Base-by-base conservation (phyloP, 1,140 invertebrate species). In the Cardiocondyla obscurior region DNA sequence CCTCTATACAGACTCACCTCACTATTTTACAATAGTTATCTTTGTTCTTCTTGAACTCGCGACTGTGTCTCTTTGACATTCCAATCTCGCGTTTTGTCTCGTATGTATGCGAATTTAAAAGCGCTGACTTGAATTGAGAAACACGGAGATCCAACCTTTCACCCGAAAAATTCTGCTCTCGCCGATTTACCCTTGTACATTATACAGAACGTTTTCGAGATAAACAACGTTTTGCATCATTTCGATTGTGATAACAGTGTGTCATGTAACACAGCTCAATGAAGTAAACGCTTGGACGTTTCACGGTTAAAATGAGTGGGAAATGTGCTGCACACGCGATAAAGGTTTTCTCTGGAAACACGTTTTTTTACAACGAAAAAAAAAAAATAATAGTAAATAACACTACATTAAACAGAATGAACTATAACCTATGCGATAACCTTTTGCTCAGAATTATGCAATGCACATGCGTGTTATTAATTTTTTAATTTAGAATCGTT, bases 101-200 rank as follows among this genome's bases (percentile, higher is more conserved):
- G 16, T n/a, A 44, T 12, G 30, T 36, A 7, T 46, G 49, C 58
- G 4, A 62, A 79, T 79, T 69, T 46, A 53, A 79, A 77, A 77
- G 74, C 74, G 22, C 60, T 53, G 60, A 67, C 46, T 77, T 39
- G 58, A 77, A 67, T 67, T 22, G 74, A 28, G 4, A n/a, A n/a
- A 39, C 74, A 36, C 55, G 42, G 49, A 49, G 72, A 62, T 2
- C 57, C 22, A 16, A 5, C 16, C 12, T 36, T n/a, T 12, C 30
- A 39, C 22, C 22, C n/a, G 28, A 62, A 76, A 19, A 62, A 8
- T 7, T 46, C n/a, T 22, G n/a, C 55, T 25, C 14, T 44, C 14
- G 12, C 25, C 22, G 3, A 25, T 1, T 10, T 25, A 4, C 10
- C 8, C 55, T 60, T 60, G 30, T 60, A 58, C 16, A 33, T 2